phyloP scores from a whole-genome alignment of 2,113 vertebrate genomes.

The Cathartes aura region DNA sequence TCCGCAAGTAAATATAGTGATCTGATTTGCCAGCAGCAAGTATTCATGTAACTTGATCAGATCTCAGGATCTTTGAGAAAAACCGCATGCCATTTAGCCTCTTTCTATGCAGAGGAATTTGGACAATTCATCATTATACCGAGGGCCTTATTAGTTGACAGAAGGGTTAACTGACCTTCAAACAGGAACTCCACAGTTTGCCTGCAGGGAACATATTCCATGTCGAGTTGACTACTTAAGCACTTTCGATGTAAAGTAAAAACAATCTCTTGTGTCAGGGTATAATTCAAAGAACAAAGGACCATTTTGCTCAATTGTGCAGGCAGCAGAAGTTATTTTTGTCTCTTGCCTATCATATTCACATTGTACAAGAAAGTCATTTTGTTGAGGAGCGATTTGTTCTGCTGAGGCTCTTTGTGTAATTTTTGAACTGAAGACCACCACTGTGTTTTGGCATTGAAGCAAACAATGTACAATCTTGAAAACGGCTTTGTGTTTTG shows the following conservation, averaged over 20 bases:
- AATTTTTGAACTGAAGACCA: slow-evolving; percentile 30
- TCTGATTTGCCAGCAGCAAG: slow-evolving; percentile 15
- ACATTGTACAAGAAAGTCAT: slow-evolving; percentile 22
- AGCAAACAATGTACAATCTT: neutral
- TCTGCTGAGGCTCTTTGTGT: slow-evolving; percentile 43
- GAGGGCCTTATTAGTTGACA: slow-evolving; percentile 38
- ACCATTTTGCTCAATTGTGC: slow-evolving; percentile 66
- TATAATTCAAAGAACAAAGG: slow-evolving; percentile 65
- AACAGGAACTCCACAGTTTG: slow-evolving; percentile 46
- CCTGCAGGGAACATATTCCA: slow-evolving; percentile 56
- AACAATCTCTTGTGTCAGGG: slow-evolving; percentile 63
- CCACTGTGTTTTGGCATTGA: slow-evolving; percentile 35
- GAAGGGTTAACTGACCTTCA: slow-evolving; percentile 71
- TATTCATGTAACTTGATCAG: slow-evolving; percentile 35
- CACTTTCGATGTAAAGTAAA: slow-evolving; percentile 63
- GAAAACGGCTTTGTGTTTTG: slow-evolving; percentile 41
- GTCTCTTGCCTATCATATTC: slow-evolving; percentile 46
- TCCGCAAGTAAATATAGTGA: neutral
- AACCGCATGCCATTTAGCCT: slow-evolving; percentile 1
- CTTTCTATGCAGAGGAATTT: slow-evolving; percentile 37
- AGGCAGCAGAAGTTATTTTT: slow-evolving; percentile 59
- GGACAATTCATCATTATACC: slow-evolving; percentile 56
- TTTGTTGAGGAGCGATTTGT: slow-evolving; percentile 28
- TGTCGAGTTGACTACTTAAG: slow-evolving; percentile 61
- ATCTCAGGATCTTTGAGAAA: slow-evolving; percentile 23